Percentiles rank a stretch among this genome's conserved stretches.
Evolutionary conservation across 2,888 invertebrate genomes (phyloP).

Genomic region (Nemurella pictetii): DNA sequence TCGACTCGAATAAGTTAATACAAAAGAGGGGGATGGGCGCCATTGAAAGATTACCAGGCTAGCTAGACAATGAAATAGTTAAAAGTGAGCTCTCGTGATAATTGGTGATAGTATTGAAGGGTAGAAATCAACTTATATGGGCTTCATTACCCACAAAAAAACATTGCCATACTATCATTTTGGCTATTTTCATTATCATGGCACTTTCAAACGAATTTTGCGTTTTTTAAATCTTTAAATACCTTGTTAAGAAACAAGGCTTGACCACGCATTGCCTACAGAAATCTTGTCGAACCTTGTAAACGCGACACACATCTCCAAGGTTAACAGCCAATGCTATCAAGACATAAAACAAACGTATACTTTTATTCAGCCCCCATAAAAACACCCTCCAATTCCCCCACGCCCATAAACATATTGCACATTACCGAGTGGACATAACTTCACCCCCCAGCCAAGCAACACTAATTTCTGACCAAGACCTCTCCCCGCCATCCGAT

Average conservation of each 20-base stretch:
- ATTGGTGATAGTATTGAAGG: background rate
- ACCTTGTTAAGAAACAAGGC: too few species aligned
- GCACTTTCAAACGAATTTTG: too few species aligned
- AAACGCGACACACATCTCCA: too few species aligned
- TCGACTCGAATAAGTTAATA: background rate
- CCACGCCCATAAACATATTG: background rate
- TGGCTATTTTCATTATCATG: background rate
- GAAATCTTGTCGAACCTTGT: too few species aligned
- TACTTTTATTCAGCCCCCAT: too few species aligned
- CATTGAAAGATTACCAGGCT: background rate
- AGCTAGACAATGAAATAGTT: background rate
- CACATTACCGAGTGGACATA: background rate
- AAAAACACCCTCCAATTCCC: background rate
- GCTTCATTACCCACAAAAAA: background rate
- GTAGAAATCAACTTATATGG: background rate
- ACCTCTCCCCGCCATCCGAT: background rate
- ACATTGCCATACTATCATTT: background rate
- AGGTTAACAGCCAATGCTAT: too few species aligned
- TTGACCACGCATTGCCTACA: too few species aligned
- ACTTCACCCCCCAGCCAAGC: background rate
- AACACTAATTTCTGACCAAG: background rate
- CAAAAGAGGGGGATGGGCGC: background rate
- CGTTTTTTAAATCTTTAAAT: too few species aligned
- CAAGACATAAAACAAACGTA: too few species aligned
- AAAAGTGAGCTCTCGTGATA: background rate